phyloP scores from a whole-genome alignment of 2,888 invertebrate species.

The Diloba caeruleocephala region DNA sequence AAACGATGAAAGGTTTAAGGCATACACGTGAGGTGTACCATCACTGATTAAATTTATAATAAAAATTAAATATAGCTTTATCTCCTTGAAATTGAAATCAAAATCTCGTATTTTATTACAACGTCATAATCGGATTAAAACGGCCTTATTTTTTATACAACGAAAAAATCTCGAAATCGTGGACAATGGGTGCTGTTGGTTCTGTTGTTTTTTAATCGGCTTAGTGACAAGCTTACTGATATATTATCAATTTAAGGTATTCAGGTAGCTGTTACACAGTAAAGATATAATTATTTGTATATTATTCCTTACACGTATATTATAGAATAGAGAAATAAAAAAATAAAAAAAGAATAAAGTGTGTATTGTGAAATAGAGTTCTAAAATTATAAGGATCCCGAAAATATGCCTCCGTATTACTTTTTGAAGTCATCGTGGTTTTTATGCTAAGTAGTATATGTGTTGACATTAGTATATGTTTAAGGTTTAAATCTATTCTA shows the following conservation, averaged over 20 bases:
- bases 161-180: conserved; percentile 21
- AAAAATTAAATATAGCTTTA: conserved; percentile 24
- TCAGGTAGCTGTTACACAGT: conserved; percentile 8
- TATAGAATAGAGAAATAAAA: too few relatives aligned
- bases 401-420: too few relatives aligned
- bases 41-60: conserved; percentile 23
- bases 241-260: conserved; percentile 32
- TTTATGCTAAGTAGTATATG: too few relatives aligned
- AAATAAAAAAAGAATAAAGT: too few relatives aligned
- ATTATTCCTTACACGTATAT: too few relatives aligned
- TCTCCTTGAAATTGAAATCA: conserved; percentile 38
- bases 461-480: too few relatives aligned
- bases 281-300: conserved; percentile 11
- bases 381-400: too few relatives aligned
- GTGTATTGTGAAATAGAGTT: too few relatives aligned
- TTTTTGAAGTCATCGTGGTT: too few relatives aligned
- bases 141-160: conserved; percentile 39
- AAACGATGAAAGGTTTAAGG: too few relatives aligned
- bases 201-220: conserved; percentile 27
- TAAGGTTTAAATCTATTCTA: too few relatives aligned
- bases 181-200: conserved; percentile 34
- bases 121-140: conserved; percentile 47
- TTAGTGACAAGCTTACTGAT: conserved; percentile 33
- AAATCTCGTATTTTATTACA: conserved; percentile 34
- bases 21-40: too few relatives aligned